Percentiles rank a stretch among this genome's conserved stretches.
phyloP scores from a whole-genome alignment of 2,888 invertebrate species.

The Adineta ricciae region DNA sequence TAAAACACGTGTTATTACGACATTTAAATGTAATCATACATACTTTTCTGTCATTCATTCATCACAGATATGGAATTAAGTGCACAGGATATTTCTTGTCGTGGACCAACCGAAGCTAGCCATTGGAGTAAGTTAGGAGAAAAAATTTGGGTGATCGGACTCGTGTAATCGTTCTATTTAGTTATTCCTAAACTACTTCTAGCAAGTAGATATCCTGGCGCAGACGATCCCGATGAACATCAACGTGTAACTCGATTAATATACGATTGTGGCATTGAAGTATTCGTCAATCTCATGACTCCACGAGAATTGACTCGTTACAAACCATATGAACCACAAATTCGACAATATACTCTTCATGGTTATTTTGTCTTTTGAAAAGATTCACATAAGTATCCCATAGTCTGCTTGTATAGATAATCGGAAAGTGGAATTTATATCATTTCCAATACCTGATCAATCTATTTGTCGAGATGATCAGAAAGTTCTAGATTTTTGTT shows the following conservation, averaged over 20 bases:
- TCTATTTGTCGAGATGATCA: not conserved
- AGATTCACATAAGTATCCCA: too few species aligned
- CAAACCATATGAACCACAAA: not conserved
- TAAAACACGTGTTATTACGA: too few species aligned
- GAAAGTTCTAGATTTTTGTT: not conserved
- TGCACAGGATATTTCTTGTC: not conserved
- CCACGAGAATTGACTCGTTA: not conserved
- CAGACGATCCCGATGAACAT: not conserved
- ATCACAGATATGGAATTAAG: not conserved
- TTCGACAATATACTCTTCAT: not conserved
- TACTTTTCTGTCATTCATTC: too few species aligned
- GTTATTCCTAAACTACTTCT: not conserved
- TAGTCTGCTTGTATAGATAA: not conserved
- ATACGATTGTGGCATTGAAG: not conserved
- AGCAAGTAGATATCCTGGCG: not conserved
- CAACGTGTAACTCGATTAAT: not conserved
- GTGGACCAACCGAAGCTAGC: not conserved
- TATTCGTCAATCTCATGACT: slow-evolving; percentile 12
- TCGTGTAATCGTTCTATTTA: not conserved
- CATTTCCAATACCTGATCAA: slow-evolving; percentile 12
- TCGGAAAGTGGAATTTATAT: not conserved
- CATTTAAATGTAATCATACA: too few species aligned
- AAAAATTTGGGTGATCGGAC: not conserved
- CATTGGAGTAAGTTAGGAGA: not conserved
- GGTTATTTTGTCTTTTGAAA: not conserved